phyloP scores from a whole-genome alignment of 2,888 invertebrate species.

The Patella pellucida region DNA sequence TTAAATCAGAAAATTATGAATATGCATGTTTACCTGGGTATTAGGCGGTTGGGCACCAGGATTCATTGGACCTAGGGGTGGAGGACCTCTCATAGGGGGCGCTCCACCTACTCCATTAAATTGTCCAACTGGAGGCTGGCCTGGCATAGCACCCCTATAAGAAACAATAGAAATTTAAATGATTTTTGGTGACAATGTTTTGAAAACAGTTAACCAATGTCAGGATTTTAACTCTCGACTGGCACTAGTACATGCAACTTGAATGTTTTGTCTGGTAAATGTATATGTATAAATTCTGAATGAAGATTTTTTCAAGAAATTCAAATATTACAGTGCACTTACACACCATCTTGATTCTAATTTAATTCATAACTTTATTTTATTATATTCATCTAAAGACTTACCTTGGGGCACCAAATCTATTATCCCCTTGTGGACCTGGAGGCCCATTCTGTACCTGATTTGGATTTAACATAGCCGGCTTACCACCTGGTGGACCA shows the following conservation, averaged over 20 bases:
- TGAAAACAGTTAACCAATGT: too few species aligned
- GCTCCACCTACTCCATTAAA: conserved; percentile 4
- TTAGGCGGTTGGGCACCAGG: not conserved
- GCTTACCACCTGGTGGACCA: conserved; percentile 17
- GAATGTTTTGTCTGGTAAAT: too few species aligned
- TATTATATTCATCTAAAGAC: not conserved
- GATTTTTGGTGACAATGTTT: not conserved
- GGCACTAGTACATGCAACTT: too few species aligned
- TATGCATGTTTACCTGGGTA: not conserved
- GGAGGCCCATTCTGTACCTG: conserved; percentile 30
- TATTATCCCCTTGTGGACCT: conserved; percentile 22
- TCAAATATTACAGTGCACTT: too few species aligned
- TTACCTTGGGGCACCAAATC: conserved; percentile 19
- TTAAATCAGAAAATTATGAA: not conserved
- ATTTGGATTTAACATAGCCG: conserved; percentile 20
- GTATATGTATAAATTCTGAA: too few species aligned
- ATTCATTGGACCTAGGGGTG: not conserved
- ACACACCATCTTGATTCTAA: too few species aligned
- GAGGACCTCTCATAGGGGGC: not conserved
- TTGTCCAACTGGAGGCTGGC: conserved; percentile 18
- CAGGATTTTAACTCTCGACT: too few species aligned
- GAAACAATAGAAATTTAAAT: conserved; percentile 12
- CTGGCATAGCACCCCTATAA: conserved; percentile 23
- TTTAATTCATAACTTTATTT: too few species aligned
- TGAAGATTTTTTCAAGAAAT: too few species aligned